A percentile compares a stretch with the other conserved stretches of the same genome.
phyloP scores from a whole-genome alignment of 2,888 invertebrate species.

The Shargacucullia verbasci region DNA sequence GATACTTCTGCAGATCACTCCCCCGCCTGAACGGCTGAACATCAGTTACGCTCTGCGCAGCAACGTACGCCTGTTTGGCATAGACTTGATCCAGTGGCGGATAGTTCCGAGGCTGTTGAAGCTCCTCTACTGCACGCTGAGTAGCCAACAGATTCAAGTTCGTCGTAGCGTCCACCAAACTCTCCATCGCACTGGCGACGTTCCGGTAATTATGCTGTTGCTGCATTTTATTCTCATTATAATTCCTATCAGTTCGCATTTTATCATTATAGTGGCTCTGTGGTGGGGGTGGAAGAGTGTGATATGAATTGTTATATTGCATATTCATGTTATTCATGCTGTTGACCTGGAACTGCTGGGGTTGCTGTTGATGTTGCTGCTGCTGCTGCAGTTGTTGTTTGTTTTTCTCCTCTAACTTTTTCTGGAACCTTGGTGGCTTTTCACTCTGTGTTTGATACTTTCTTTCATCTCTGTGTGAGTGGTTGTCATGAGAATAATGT shows the following conservation, averaged over 20 bases:
- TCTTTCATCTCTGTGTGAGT: slow-evolving; percentile 77
- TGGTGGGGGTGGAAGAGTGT: slow-evolving; percentile 60
- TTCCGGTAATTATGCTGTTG: slow-evolving; percentile 63
- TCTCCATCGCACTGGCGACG: slow-evolving; percentile 72
- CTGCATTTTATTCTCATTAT: slow-evolving; percentile 69
- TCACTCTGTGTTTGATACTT: slow-evolving; percentile 84
- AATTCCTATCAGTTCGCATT: slow-evolving; percentile 70
- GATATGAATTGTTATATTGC: slow-evolving; percentile 75
- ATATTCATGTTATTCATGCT: slow-evolving; percentile 65
- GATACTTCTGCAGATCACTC: slow-evolving; percentile 71
- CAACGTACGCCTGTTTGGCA: slow-evolving; percentile 51
- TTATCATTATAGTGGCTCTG: slow-evolving; percentile 74
- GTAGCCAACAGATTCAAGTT: slow-evolving; percentile 73
- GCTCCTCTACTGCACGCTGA: slow-evolving; percentile 67
- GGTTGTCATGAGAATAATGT: slow-evolving; percentile 78
- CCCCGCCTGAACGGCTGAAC: slow-evolving; percentile 70
- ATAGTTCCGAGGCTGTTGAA: slow-evolving; percentile 67
- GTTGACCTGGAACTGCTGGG: slow-evolving; percentile 61
- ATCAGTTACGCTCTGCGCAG: slow-evolving; percentile 70
- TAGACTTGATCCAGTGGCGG: slow-evolving; percentile 72
- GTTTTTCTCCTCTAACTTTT: slow-evolving; percentile 84
- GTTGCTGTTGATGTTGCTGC: slow-evolving; percentile 69
- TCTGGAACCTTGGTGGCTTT: slow-evolving; percentile 90
- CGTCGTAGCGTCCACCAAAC: slow-evolving; percentile 76
- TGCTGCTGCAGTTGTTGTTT: slow-evolving; percentile 79